phyloP scores from a whole-genome alignment of 1,140 invertebrate species.

The Drosophila bocki region DNA sequence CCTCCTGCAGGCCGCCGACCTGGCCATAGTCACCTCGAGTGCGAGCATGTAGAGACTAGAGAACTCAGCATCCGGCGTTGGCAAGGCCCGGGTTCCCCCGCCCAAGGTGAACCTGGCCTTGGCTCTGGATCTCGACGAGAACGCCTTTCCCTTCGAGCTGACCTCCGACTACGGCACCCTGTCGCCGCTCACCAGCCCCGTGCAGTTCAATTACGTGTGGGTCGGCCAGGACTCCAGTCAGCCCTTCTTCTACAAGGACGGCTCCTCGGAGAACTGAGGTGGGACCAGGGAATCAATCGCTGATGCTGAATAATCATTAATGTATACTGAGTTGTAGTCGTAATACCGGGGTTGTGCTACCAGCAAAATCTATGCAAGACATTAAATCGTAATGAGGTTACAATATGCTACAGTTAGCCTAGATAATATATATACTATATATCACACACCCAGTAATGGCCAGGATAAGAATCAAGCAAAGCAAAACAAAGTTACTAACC shows the following conservation, averaged over 20 bases:
- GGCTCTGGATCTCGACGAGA: conserved; percentile 57
- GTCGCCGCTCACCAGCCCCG: conserved; percentile 64
- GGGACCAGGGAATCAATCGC: conserved; percentile 53
- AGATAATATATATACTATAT: conserved; percentile 29
- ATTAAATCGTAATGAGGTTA: conserved; percentile 59
- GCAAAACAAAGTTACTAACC: conserved; percentile 70
- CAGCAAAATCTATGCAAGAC: conserved; percentile 68
- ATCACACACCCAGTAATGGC: conserved; percentile 25
- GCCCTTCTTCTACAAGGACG: conserved; percentile 54
- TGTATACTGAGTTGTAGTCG: conserved; percentile 62
- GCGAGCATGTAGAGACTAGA: conserved; percentile 82
- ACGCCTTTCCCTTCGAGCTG: conserved; percentile 64
- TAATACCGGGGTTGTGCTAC: conserved; percentile 70
- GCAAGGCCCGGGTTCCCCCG: conserved; percentile 19
- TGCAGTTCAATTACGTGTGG: conserved; percentile 51
- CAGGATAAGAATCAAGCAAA: conserved; percentile 27
- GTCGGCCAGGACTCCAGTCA: conserved; percentile 51
- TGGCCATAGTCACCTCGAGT: conserved; percentile 80
- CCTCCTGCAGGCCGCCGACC: conserved; percentile 82
- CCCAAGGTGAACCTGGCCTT: conserved; percentile 43
- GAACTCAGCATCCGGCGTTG: conserved; percentile 71
- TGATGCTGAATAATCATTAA: conserved; percentile 73
- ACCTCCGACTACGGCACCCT: conserved; percentile 71
- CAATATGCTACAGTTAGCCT: conserved; percentile 52
- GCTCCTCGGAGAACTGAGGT: not conserved